Evolutionary conservation across 2,888 invertebrate genomes (phyloP).

Genomic region (Chelonus formosanus): DNA sequence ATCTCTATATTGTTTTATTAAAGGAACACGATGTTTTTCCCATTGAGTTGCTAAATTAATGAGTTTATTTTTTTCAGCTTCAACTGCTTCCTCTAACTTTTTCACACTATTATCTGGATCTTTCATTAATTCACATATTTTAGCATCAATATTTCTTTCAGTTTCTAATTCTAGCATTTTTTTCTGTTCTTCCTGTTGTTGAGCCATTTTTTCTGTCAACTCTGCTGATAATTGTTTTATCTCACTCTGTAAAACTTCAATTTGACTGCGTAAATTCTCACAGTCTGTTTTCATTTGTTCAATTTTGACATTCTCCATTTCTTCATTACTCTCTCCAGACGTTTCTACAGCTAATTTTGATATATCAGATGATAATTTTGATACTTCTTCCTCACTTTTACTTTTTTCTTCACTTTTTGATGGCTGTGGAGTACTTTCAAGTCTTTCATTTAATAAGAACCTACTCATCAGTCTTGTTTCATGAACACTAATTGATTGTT

Average conservation of each 20-base stretch:
- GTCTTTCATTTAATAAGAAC: constrained; percentile 49
- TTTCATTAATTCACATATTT: constrained; percentile 73
- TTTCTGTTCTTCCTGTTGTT: constrained; percentile 62
- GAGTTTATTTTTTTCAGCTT: constrained; percentile 72
- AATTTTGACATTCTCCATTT: constrained; percentile 49
- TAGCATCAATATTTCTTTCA: constrained; percentile 68
- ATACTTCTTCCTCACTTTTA: constrained; percentile 12
- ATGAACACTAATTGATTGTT: neutral
- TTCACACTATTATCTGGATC: constrained; percentile 71
- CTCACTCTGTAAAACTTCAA: constrained; percentile 57
- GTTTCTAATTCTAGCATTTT: constrained; percentile 62
- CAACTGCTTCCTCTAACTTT: constrained; percentile 70
- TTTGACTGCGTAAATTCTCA: constrained; percentile 53
- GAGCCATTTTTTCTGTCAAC: constrained; percentile 50
- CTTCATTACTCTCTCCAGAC: constrained; percentile 9
- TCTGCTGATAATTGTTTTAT: constrained; percentile 56
- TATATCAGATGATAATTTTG: constrained; percentile 23
- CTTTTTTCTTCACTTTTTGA: neutral
- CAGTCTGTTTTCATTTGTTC: constrained; percentile 62
- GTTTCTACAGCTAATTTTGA: neutral
- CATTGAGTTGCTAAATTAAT: constrained; percentile 75
- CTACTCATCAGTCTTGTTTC: constrained; percentile 44
- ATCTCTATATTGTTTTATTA: constrained; percentile 71
- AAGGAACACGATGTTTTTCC: constrained; percentile 76
- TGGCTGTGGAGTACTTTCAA: constrained; percentile 30